Evolutionary conservation across 1,140 invertebrate species (phyloP).

Genomic region (Trichogramma pretiosum): DNA sequence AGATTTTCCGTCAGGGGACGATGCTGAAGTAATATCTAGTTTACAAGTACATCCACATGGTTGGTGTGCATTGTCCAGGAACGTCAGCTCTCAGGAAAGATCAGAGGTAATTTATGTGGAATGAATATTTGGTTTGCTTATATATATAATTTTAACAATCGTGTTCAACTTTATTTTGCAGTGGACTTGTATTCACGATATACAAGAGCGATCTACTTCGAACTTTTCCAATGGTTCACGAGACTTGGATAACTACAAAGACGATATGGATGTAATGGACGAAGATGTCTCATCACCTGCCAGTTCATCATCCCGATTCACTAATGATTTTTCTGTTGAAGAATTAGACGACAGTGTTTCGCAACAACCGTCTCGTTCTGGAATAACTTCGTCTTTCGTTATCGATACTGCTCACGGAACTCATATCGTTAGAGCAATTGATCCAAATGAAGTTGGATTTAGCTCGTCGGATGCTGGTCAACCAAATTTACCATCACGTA

Average conservation of each 20-base stretch:
- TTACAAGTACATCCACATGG: conserved; percentile 86
- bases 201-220: conserved; percentile 71
- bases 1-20: conserved; percentile 78
- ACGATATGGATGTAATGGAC: no score
- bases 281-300: conserved; percentile 24
- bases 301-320: conserved; percentile 23
- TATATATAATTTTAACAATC: conserved; percentile 1
- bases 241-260: no score
- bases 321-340: conserved; percentile 31
- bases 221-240: no score
- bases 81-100: conserved; percentile 74
- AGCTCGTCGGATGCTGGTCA: conserved; percentile 22
- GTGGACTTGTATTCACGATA: conserved; percentile 91
- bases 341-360: conserved; percentile 29
- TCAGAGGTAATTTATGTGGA: conserved; percentile 57
- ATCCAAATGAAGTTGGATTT: no score
- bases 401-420: conserved; percentile 28
- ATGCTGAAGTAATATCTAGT: conserved; percentile 83
- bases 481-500: conserved; percentile 21
- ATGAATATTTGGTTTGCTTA: background rate
- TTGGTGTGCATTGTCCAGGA: conserved; percentile 79
- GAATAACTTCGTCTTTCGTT: conserved; percentile 32
- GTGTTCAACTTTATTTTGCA: conserved; percentile 33
- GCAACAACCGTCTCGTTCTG: conserved; percentile 29
- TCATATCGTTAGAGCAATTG: conserved; percentile 11